Percentiles rank a stretch among this genome's conserved stretches.
Conservation (phyloP, 2,888 invertebrate genomes). For the Platynereis dumerilii region DNA sequence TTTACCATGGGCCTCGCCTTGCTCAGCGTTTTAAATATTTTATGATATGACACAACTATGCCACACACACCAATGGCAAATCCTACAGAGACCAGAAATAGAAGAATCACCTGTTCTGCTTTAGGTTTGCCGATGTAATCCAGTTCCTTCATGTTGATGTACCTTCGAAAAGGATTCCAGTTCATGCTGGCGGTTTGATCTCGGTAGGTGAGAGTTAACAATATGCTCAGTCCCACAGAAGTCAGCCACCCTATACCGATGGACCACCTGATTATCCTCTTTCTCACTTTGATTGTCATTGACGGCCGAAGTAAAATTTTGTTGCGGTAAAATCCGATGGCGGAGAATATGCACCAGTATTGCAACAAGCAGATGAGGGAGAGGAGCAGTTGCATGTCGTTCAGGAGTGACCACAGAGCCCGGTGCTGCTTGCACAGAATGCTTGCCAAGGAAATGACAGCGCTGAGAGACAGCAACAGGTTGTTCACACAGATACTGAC, state of each 20-base stretch:
- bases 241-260: slow-evolving; percentile 49
- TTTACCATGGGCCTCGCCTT: slow-evolving; percentile 41
- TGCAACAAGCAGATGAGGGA: slow-evolving; percentile 48
- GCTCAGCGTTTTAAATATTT: slow-evolving; percentile 41
- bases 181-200: slow-evolving; percentile 31
- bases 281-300: slow-evolving; percentile 42
- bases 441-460: slow-evolving; percentile 27
- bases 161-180: slow-evolving; percentile 32
- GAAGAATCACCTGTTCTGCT: slow-evolving; percentile 22
- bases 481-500: slow-evolving; percentile 57
- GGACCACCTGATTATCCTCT: slow-evolving; percentile 48
- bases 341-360: slow-evolving; percentile 54
- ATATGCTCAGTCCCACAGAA: slow-evolving; percentile 44
- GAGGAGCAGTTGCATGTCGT: slow-evolving; percentile 50
- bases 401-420: slow-evolving; percentile 34
- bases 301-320: slow-evolving; percentile 47
- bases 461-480: slow-evolving; percentile 43
- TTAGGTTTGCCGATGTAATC: neutral
- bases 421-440: neutral
- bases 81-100: slow-evolving; percentile 42
- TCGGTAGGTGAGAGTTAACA: slow-evolving; percentile 43
- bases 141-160: neutral
- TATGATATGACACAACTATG: slow-evolving; percentile 46
- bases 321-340: slow-evolving; percentile 49
- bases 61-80: slow-evolving; percentile 41